Conservation (phyloP, 2,888 invertebrate genomes). For the Drosophila affinis region DNA sequence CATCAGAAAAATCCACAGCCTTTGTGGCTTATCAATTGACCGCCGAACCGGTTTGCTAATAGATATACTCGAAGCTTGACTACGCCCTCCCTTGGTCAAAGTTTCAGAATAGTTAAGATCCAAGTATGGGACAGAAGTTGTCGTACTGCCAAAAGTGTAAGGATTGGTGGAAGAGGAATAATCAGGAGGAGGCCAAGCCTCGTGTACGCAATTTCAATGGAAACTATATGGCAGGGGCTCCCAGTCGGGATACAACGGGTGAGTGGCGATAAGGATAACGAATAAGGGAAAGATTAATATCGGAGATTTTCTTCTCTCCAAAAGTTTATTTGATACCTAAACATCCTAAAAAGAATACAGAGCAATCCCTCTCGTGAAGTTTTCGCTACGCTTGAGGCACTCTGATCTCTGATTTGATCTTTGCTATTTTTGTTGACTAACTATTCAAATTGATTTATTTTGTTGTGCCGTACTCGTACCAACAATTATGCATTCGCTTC, state of each 20-base stretch:
- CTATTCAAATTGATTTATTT: conserved; percentile 28
- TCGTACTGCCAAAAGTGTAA: conserved; percentile 22
- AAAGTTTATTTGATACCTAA: too few relatives aligned
- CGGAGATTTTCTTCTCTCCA: too few relatives aligned
- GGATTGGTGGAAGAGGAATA: conserved; percentile 17
- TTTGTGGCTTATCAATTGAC: conserved; percentile 32
- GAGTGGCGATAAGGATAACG: neutral
- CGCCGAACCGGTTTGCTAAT: conserved; percentile 35
- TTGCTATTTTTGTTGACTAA: conserved; percentile 1
- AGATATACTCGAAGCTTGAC: conserved; percentile 4
- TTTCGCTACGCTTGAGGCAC: neutral
- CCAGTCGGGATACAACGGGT: conserved; percentile 31
- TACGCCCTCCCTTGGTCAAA: conserved; percentile 23
- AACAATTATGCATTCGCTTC: conserved; percentile 54
- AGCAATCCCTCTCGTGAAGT: neutral
- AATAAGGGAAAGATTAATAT: neutral
- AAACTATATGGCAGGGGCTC: conserved; percentile 27
- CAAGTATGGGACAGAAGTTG: conserved; percentile 35
- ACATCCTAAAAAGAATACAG: too few relatives aligned
- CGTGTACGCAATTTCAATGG: conserved; percentile 42
- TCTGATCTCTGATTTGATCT: conserved; percentile 20
- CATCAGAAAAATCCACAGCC: conserved; percentile 21
- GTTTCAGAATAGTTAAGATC: conserved; percentile 3
- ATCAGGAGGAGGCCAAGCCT: conserved; percentile 19
- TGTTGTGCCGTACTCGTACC: conserved; percentile 10